phyloP scores from a whole-genome alignment of 92 coral and sea anemone genomes.

The Epizoanthus scotinus region DNA sequence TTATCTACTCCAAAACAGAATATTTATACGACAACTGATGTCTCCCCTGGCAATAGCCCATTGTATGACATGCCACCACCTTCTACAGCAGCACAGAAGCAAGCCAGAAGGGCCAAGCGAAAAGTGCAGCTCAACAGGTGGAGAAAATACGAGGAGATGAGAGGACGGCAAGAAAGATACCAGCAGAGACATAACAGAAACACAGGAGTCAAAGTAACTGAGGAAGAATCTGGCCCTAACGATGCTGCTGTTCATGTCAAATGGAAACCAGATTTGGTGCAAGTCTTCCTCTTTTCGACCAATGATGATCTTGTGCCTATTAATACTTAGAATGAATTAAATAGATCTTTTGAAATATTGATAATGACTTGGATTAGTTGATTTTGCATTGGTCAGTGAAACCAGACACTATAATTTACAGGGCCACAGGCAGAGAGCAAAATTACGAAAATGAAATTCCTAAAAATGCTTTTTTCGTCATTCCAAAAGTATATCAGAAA shows the following conservation, averaged over 20 bases:
- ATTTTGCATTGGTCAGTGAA: too few relatives aligned
- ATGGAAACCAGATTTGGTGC: slow-evolving; percentile 59
- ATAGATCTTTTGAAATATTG: too few relatives aligned
- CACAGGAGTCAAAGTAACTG: not conserved
- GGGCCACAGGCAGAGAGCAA: too few relatives aligned
- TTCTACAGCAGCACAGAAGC: slow-evolving; percentile 70
- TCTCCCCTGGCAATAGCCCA: slow-evolving; percentile 62
- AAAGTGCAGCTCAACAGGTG: slow-evolving; percentile 67
- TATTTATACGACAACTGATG: not conserved
- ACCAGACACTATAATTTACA: too few relatives aligned
- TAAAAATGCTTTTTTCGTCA: too few relatives aligned
- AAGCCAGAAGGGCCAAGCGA: slow-evolving; percentile 64
- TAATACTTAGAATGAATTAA: not conserved
- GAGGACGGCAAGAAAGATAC: slow-evolving; percentile 64
- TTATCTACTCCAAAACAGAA: slow-evolving; percentile 15
- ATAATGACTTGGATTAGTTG: too few relatives aligned
- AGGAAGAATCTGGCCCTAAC: not conserved
- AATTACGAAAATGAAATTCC: too few relatives aligned
- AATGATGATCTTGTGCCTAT: not conserved
- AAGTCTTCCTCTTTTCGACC: slow-evolving; percentile 20
- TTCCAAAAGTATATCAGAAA: too few relatives aligned
- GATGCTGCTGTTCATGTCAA: slow-evolving; percentile 31
- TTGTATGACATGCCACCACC: slow-evolving; percentile 78
- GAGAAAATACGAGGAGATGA: slow-evolving; percentile 55
- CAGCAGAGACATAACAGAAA: slow-evolving; percentile 31